phyloP scores from a whole-genome alignment of 2,113 vertebrate species.

The Cyanistes caeruleus region DNA sequence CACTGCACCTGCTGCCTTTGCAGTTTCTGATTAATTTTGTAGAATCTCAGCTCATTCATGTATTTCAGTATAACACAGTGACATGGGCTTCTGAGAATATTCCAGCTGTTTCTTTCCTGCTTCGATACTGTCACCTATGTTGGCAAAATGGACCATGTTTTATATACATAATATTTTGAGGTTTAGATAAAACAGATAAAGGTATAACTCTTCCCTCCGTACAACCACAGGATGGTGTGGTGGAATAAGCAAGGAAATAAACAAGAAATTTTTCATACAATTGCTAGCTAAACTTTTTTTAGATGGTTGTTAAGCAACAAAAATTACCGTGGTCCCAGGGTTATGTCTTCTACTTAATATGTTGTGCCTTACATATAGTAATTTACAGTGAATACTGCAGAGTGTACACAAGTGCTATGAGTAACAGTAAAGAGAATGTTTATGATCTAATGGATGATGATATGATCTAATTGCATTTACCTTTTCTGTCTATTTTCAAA shows the following conservation, averaged over 20 bases:
- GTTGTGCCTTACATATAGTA: not conserved
- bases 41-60: not conserved
- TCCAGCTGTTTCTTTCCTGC: not conserved
- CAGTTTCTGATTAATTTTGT: conserved; percentile 42
- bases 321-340: not conserved
- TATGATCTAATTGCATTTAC: not conserved
- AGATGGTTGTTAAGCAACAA: not conserved
- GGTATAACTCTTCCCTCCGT: not conserved
- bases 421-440: not conserved
- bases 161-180: not conserved
- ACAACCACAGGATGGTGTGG: not conserved
- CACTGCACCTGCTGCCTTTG: conserved; percentile 23
- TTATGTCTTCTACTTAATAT: not conserved
- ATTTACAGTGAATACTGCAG: not conserved
- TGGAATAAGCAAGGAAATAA: not conserved
- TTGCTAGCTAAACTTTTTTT: not conserved
- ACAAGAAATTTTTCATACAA: not conserved
- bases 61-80: not conserved
- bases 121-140: not conserved
- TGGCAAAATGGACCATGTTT: not conserved
- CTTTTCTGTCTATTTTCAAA: not conserved
- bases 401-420: not conserved
- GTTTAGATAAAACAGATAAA: not conserved
- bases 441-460: no score
- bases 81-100: not conserved